These are phyloP conservation scores for Stercorarius parasiticus DNA, from an alignment of 2,113 vertebrate species.

Conservation along the genomic window DNA sequence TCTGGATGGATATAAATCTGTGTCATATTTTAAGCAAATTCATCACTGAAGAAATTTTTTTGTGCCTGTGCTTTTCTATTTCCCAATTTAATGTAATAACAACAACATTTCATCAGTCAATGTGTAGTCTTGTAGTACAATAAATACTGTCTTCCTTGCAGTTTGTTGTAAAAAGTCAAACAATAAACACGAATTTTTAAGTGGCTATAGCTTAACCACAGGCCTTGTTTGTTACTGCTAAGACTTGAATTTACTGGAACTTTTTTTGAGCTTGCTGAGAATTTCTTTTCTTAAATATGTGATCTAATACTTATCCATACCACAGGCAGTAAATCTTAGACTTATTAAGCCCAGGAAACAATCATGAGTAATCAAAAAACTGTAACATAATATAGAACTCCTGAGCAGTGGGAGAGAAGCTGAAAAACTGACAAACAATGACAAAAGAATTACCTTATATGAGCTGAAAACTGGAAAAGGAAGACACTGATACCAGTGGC, in stretches of 20 bases:
- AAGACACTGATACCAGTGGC: neutral
- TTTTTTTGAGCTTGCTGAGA: neutral
- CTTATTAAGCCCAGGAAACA: neutral
- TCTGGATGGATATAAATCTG: neutral
- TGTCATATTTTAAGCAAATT: neutral
- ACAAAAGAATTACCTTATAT: neutral
- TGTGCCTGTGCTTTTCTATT: neutral
- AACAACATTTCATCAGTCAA: neutral
- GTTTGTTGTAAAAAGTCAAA: neutral
- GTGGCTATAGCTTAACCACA: neutral
- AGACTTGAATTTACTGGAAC: neutral
- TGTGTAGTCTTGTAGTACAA: neutral
- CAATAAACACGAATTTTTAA: neutral
- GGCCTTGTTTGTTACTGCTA: neutral
- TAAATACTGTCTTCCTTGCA: neutral
- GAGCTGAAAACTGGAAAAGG: neutral
- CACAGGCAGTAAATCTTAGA: neutral
- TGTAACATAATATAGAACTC: neutral
- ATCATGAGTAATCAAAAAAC: neutral
- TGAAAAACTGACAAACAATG: neutral
- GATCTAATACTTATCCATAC: neutral
- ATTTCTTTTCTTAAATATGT: neutral
- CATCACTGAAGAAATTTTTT: neutral
- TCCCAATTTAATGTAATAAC: neutral
- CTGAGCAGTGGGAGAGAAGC: neutral